Base-by-base conservation (phyloP, 2,888 invertebrate species). In the Aspidiotus rigidus region DNA sequence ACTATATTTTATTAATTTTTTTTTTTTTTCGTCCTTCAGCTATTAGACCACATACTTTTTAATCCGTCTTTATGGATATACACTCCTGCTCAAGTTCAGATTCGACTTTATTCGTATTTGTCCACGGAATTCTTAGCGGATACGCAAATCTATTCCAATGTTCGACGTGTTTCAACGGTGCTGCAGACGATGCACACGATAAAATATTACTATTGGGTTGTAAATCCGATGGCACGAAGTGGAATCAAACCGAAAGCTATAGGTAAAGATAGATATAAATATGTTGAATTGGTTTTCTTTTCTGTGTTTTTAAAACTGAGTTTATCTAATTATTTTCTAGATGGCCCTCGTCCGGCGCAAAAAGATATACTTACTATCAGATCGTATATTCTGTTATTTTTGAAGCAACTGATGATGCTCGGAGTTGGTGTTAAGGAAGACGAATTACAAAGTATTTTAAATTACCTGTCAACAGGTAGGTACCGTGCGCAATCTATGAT, bases 41-140 rank as follows among this genome's bases (percentile, higher is more conserved):
- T 99, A 75, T 85, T 99, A 83, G 99, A 99, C 82, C 96, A 98
- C 83, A 90, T 99, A 71, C 86, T 99, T 74, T 99, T 99, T 86
- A 99, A 99, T 84, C 98, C 99, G 9, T 93, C 95, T 42, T 83
- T 99, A 72, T 99, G 99, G 99, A 97, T 99, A 77, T 93, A 98
- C 81, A 94, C 98, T 11, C 92, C 95, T 64, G 92, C 97, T 44
- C 88, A 91, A 73, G 98, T 98, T 9, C 97, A 97, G 79, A 91
- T 93, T 60, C 84, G 90, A 74, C 85, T 99, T 63, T 99, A 99
- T 83, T 93, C 93, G 77, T 99, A 98, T 81, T 82, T 99, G 80
- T 95, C 98, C 57, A 95, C 95, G n/a, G 98, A 99, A 80, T 99
- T 99, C 82, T 84, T 99, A 71, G 92, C 92, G 71, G 96, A 98